Conservation (phyloP, 2,888 invertebrate species). For the Lithosia quadra region DNA sequence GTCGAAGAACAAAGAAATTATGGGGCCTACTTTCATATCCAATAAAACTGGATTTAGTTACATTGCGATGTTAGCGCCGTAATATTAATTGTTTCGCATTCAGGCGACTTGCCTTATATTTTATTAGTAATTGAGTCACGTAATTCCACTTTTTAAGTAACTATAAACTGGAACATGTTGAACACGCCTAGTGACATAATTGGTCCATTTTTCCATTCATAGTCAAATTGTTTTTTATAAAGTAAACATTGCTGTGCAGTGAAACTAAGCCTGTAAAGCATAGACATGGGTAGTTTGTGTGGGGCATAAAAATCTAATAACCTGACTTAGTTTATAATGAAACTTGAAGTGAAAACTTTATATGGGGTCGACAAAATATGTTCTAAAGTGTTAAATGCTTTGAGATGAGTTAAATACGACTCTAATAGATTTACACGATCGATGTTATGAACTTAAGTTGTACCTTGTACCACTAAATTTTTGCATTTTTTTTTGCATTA, state of each 20-base stretch:
- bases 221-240: not conserved
- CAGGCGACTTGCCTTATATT: not conserved
- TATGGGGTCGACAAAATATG: not conserved
- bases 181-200: not conserved
- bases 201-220: not conserved
- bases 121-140: not conserved
- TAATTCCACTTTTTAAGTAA: not conserved
- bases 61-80: not conserved
- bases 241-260: not conserved
- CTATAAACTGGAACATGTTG: not conserved
- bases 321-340: not conserved
- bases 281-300: not conserved
- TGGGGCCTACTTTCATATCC: not conserved
- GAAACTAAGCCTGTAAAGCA: conserved; percentile 4
- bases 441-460: not conserved
- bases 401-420: not conserved
- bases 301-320: not conserved
- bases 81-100: not conserved
- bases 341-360: not conserved
- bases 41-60: conserved; percentile 3
- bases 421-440: not conserved
- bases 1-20: conserved; percentile 31
- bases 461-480: too few species aligned
- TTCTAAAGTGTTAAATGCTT: not conserved
- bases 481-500: too few species aligned